A percentile compares a stretch with the other conserved stretches of the same genome.
Conservation (phyloP, 23 tunicate species). For the Ciona savignyi region DNA sequence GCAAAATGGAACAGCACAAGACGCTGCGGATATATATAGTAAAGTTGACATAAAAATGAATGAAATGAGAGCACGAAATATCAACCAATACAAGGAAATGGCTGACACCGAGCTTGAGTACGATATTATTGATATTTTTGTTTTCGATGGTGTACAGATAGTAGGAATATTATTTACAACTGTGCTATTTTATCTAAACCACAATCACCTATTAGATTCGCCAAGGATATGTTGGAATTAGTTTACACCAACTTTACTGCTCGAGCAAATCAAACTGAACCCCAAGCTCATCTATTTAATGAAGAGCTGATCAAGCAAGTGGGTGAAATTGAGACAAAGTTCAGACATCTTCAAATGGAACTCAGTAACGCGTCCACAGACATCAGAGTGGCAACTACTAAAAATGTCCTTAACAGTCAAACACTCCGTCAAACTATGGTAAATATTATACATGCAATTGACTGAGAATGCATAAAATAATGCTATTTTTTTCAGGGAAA, state of each 20-base stretch:
- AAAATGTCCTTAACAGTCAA: conserved; percentile 39
- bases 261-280: neutral
- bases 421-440: conserved; percentile 37
- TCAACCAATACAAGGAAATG: neutral
- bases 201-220: neutral
- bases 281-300: neutral
- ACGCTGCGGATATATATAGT: conserved; percentile 7
- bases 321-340: neutral
- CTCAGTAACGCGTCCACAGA: neutral
- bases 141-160: no score
- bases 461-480: no score
- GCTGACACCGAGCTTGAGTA: conserved; percentile 22
- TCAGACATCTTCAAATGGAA: neutral
- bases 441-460: neutral
- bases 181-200: neutral
- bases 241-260: neutral
- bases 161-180: no score
- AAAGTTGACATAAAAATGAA: neutral
- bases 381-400: conserved; percentile 7
- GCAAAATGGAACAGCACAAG: conserved; percentile 9
- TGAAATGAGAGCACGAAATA: neutral
- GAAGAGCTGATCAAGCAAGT: neutral
- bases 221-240: neutral
- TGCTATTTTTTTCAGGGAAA: no score
- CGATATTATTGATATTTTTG: neutral